Evolutionary conservation across 2,113 vertebrate genomes (phyloP), one percentile per base, ranked within the genome.

Genomic region (Takifugu flavidus): DNA sequence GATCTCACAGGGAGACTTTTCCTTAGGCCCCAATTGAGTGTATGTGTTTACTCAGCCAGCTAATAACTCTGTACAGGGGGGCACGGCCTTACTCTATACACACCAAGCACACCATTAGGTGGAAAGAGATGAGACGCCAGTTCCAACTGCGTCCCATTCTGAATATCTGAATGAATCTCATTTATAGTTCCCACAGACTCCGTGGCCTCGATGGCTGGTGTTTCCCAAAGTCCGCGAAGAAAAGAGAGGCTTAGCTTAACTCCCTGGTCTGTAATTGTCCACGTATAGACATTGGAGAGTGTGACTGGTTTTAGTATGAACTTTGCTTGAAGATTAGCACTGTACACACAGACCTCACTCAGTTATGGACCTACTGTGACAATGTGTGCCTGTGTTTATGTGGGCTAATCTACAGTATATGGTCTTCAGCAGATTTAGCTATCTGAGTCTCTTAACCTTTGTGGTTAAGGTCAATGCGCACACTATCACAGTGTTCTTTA

Each of bases 21-120:
- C 70, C 59, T 71, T 71, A 82, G 70, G 81, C 77, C 70, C 82
- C 79, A 85, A 72, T 64, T 72, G 77, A 81, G 77, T 86, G 70
- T 84, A 82, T 85, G 83, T 78, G 88, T 87, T 88, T 88, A 86
- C 77, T 87, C 86, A 88, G 84, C 80, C 83, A 88, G 83, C 74
- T 85, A 87, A 88, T 87, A 85, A 86, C 84, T 82, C 79, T 78
- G 83, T 74, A 87, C 85, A 86, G 83, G 75, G 20, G 88, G 83
- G 70, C 83, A 84, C 56, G 77, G 83, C 76, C 81, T 82, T 25
- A 44, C 62, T 80, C 76, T 79, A 78, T 69, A 80, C 77, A 80
- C 77, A 74, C 82, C 80, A 72, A 71, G 73, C 86, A 84, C 78
- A 80, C 61, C 5, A 80, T 80, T 81, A 82, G 79, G 80, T 82